Evolutionary conservation across 2,888 invertebrate genomes (phyloP).

Genomic region (Dryobotodes eremita): DNA sequence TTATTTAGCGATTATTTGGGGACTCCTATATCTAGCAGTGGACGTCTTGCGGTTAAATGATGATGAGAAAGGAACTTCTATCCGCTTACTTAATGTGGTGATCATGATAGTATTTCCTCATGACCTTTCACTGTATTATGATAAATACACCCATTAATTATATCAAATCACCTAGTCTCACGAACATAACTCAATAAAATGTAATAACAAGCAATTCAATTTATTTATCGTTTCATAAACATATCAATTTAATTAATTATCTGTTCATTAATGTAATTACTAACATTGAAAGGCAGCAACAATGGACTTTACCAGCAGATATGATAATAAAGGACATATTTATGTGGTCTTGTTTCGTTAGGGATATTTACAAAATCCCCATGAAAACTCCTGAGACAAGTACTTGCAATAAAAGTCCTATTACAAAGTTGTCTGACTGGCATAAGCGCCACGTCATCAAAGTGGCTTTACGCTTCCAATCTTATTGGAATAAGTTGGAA

Average conservation of each 20-base stretch:
- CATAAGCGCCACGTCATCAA: background rate
- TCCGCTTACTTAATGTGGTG: too few relatives aligned
- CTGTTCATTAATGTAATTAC: background rate
- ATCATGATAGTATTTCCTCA: background rate
- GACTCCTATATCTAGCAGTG: background rate
- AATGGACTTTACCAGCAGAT: slow-evolving; percentile 24
- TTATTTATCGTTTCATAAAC: slow-evolving; percentile 34
- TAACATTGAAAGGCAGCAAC: background rate
- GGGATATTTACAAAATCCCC: background rate
- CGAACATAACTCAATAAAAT: slow-evolving; percentile 30
- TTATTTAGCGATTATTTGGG: too few relatives aligned
- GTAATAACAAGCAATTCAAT: slow-evolving; percentile 26
- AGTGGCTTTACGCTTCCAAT: background rate
- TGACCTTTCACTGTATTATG: background rate
- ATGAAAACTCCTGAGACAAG: background rate
- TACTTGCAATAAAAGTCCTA: background rate
- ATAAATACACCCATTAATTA: slow-evolving; percentile 5
- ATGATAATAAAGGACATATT: background rate
- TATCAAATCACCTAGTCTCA: background rate
- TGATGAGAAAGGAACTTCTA: background rate
- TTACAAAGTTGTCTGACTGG: background rate
- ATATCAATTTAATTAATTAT: slow-evolving; percentile 34
- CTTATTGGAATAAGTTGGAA: background rate
- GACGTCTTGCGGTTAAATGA: background rate
- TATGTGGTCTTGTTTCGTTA: background rate